Base-by-base conservation (phyloP, 1,140 invertebrate species). In the Hylyphantes graminicola region DNA sequence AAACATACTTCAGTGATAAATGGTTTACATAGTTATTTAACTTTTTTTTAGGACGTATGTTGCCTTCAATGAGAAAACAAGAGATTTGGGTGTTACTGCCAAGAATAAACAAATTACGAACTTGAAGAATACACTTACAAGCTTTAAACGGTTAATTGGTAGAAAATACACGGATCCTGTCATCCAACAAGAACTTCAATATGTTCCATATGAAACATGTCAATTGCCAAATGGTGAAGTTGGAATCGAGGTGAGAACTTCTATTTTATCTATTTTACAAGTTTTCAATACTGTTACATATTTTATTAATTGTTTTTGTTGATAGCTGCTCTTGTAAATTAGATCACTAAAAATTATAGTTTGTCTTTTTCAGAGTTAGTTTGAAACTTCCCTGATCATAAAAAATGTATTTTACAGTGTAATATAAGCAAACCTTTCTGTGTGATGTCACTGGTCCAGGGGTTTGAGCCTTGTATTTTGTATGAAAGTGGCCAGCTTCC, bases 61-160 rank as follows among this genome's bases (percentile, higher is more conserved):
- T 15, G 97, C 97, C 50, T 98, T 99, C 90, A 96, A 95, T 88
- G 93, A 93, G 59, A 97, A 96, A 88, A 97, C 95, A 87, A 93
- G 98, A 87, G 94, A 96, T 87, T 92, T 99, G 88, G 98, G 98
- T 59, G 96, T 97, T 19, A 96, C 96, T 64, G 98, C 98, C 50
- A 98, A 98, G 90, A 98, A 98, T 89, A 97, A 99, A 89, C 94
- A 95, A 90, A 94, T 98, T 13, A 98, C 96, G 86, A 99, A 99
- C 89, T 94, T 98, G 92, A 97, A 96, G 89, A 99, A 98, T 89
- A 99, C 98, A 79, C 93, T 99, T 74, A 94, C 94, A 91, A 94
- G 94, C 73, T 97, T 99, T 89, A 99, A 98, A 91, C 92, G 96
- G 88, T 90, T 99, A 50, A 90, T 99, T 86, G 98, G 97, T 63